Evolutionary conservation across 2,113 vertebrate species (phyloP).

Genomic region (Bujurquina vittata): DNA sequence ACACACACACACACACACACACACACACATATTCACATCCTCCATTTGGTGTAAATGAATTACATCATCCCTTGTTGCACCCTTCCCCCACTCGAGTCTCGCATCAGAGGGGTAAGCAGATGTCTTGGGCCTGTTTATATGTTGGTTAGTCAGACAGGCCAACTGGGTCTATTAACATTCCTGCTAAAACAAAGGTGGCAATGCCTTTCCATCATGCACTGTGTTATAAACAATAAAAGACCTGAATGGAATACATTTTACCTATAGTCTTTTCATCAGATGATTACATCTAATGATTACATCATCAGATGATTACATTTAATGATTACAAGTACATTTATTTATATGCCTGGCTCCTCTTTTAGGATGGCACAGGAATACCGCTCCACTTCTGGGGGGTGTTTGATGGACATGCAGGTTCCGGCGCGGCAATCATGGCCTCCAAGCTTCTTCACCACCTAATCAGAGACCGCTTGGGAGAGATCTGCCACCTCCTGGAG

Average conservation of each 20-base stretch:
- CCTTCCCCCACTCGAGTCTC: conserved; percentile 42
- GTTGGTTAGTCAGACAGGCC: conserved; percentile 26
- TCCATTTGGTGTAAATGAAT: conserved; percentile 65
- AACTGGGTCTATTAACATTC: conserved; percentile 37
- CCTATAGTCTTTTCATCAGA: background rate
- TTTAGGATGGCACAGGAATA: conserved; percentile 83
- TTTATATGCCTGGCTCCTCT: background rate
- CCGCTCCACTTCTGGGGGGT: conserved; percentile 93
- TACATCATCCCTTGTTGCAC: conserved; percentile 63
- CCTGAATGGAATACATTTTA: too few species aligned
- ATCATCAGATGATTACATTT: background rate
- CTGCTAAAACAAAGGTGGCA: conserved; percentile 38
- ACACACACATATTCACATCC: conserved; percentile 1
- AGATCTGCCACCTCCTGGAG: conserved; percentile 89
- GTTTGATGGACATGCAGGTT: conserved; percentile 94
- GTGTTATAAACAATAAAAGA: background rate
- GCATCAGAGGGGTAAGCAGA: conserved; percentile 48
- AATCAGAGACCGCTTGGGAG: conserved; percentile 89
- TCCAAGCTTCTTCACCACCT: conserved; percentile 89
- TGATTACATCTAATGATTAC: background rate
- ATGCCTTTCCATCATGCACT: background rate
- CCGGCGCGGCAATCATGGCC: conserved; percentile 90
- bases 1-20: background rate
- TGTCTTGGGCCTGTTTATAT: conserved; percentile 48
- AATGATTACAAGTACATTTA: too few species aligned